Evolutionary conservation across 2,797 vertebrate species (phyloP).

Genomic region (Neoniphon sammara): DNA sequence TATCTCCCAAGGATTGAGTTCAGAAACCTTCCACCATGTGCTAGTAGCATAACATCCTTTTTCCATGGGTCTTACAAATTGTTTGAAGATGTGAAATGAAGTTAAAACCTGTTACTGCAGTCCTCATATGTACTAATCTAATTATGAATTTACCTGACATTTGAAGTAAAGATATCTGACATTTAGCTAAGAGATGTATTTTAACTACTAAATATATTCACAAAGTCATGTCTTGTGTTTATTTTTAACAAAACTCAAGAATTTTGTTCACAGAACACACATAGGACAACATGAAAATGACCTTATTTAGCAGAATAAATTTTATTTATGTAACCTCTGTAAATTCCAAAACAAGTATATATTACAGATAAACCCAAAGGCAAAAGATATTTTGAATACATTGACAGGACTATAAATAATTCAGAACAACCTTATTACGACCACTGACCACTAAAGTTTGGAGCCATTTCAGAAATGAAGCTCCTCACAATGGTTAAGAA

Average conservation of each 20-base stretch:
- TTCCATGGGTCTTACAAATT: slow-evolving; percentile 40
- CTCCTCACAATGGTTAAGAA: not conserved
- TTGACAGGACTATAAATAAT: slow-evolving; percentile 4
- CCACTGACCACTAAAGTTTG: not conserved
- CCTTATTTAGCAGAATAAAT: slow-evolving; percentile 10
- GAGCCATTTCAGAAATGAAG: not conserved
- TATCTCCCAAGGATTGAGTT: slow-evolving; percentile 19
- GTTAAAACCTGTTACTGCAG: slow-evolving; percentile 21
- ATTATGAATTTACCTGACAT: slow-evolving; percentile 27
- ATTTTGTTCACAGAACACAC: slow-evolving; percentile 56
- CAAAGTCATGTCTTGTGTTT: slow-evolving; percentile 49
- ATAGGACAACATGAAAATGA: slow-evolving; percentile 38
- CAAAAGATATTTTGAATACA: slow-evolving; percentile 4
- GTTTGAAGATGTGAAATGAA: slow-evolving; percentile 39
- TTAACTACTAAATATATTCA: slow-evolving; percentile 74
- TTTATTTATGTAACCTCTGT: slow-evolving; percentile 16
- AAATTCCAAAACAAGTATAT: slow-evolving; percentile 24
- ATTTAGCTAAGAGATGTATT: slow-evolving; percentile 66
- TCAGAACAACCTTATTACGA: not conserved
- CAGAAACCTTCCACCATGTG: slow-evolving; percentile 27
- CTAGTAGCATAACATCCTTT: slow-evolving; percentile 38
- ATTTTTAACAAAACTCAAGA: slow-evolving; percentile 38
- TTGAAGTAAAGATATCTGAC: slow-evolving; percentile 22
- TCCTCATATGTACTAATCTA: slow-evolving; percentile 49
- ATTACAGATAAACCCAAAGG: slow-evolving; percentile 17